These are phyloP conservation scores for Celastrina argiolus DNA, from an alignment of 2,888 invertebrate genomes.

Conservation along the genomic window DNA sequence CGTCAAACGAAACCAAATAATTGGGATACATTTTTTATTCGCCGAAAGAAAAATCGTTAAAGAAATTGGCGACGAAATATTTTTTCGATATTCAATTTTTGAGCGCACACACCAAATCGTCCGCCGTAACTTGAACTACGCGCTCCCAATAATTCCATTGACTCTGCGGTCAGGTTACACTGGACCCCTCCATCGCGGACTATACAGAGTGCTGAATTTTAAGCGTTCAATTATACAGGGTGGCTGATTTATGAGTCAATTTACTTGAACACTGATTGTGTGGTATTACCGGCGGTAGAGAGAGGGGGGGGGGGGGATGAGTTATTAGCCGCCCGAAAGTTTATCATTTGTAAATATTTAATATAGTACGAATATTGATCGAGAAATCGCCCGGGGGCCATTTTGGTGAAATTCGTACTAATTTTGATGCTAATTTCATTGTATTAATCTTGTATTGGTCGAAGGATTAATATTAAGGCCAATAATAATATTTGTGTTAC, in stretches of 20 bases:
- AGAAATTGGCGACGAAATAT: slow-evolving; percentile 23
- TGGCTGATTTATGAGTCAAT: slow-evolving; percentile 59
- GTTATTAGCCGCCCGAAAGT: slow-evolving; percentile 13
- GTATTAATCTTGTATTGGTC: slow-evolving; percentile 2
- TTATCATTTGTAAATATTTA: slow-evolving; percentile 21
- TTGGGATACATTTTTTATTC: slow-evolving; percentile 15
- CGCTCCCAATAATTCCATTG: not conserved
- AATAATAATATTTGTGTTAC: too few relatives aligned
- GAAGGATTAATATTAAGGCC: not conserved
- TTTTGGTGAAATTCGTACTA: not conserved
- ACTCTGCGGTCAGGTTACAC: not conserved
- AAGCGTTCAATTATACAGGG: slow-evolving; percentile 56
- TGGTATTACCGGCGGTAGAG: slow-evolving; percentile 40
- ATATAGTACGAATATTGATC: slow-evolving; percentile 7
- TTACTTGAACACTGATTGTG: slow-evolving; percentile 56
- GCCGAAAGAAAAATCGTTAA: slow-evolving; percentile 15
- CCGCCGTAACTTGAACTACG: not conserved
- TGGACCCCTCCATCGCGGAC: not conserved
- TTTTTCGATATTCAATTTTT: slow-evolving; percentile 22
- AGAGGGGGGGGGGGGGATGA: not conserved
- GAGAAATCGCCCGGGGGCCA: not conserved
- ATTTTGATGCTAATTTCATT: not conserved
- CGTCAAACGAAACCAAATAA: slow-evolving; percentile 15
- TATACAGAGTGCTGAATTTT: slow-evolving; percentile 43
- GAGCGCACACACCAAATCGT: slow-evolving; percentile 27